Evolutionary conservation across 2,888 invertebrate genomes (phyloP).

Genomic region (Dynastes tityus): DNA sequence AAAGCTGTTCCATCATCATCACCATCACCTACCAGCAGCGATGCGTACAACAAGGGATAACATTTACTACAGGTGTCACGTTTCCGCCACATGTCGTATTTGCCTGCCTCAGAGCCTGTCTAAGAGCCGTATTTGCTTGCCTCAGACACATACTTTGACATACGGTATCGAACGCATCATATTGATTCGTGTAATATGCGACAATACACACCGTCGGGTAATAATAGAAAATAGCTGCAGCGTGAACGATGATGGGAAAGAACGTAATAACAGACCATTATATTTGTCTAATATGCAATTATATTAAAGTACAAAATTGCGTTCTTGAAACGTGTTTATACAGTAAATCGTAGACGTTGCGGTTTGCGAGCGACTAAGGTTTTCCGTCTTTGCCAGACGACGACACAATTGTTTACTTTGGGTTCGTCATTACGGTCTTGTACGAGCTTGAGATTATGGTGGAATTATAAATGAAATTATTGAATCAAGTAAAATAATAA

Average conservation of each 20-base stretch:
- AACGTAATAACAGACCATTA: constrained; percentile 37
- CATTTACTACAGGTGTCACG: neutral
- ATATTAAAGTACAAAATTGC: constrained; percentile 32
- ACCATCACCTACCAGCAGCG: too few relatives aligned
- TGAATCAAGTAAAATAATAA: too few relatives aligned
- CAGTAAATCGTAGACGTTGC: neutral
- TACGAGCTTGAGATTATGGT: neutral
- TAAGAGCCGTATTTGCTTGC: neutral
- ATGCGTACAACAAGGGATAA: too few relatives aligned
- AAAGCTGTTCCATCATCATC: too few relatives aligned
- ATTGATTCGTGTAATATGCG: neutral
- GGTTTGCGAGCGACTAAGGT: too few relatives aligned
- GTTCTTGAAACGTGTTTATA: constrained; percentile 19
- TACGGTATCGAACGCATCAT: neutral
- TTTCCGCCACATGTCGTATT: constrained; percentile 25
- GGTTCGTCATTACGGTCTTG: neutral
- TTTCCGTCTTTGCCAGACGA: too few relatives aligned
- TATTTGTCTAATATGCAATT: constrained; percentile 40
- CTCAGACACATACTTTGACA: neutral
- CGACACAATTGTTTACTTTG: neutral
- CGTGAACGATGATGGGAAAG: constrained; percentile 27
- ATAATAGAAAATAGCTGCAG: constrained; percentile 36
- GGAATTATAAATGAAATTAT: too few relatives aligned
- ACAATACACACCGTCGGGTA: constrained; percentile 20
- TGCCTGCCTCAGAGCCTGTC: neutral